Base-by-base conservation (phyloP, 2,113 vertebrate genomes). In the Stomatorhinus ivindoensis region DNA sequence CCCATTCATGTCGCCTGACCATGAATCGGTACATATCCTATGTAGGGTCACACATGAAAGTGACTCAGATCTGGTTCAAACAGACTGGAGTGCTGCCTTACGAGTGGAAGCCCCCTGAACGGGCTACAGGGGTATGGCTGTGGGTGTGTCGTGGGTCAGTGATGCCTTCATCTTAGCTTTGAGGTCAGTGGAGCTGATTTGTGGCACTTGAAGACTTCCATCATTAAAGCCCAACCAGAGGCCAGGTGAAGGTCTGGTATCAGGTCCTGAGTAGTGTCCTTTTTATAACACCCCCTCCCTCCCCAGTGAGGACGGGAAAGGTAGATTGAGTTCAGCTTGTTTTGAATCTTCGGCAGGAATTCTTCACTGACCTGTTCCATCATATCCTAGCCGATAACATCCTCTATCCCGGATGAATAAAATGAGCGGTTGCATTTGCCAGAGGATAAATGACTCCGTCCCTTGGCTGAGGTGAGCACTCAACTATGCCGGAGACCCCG, bases 311-410 rank as follows among this genome's bases (percentile, higher is more conserved):
- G 51, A 50, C 11, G 27, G 87, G 21, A 27, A 17, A 39, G 39
- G 53, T 48, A 39, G 65, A 87, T 87, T n/a, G 65, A 53, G 73
- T 87, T 58, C 80, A 61, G 87, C 83, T 47, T 42, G 76, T 51
- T 86, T 90, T 89, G 21, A 88, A 76, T 89, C n/a, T 10, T 46
- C 44, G 11, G 87, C 51, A 61, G n/a, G 48, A 73, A 91, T 91
- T 91, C 90, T 76, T 92, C 58, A 86, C 87, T 87, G 87, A 90
- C 83, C 55, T 86, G 85, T 83, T 65, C 35, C 48, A 87, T 61
- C 90, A 82, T 89, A 87, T 80, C 88, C 61, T 82, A 6, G 73
- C 65, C 85, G 35, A 35, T 61, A 80, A 87, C 65, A 80, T 48
- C 73, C 90, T 55, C 84, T 48, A 88, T 61, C 47, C 85, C 24